phyloP scores from a whole-genome alignment of 2,888 invertebrate genomes.

The Xestia ashworthii region DNA sequence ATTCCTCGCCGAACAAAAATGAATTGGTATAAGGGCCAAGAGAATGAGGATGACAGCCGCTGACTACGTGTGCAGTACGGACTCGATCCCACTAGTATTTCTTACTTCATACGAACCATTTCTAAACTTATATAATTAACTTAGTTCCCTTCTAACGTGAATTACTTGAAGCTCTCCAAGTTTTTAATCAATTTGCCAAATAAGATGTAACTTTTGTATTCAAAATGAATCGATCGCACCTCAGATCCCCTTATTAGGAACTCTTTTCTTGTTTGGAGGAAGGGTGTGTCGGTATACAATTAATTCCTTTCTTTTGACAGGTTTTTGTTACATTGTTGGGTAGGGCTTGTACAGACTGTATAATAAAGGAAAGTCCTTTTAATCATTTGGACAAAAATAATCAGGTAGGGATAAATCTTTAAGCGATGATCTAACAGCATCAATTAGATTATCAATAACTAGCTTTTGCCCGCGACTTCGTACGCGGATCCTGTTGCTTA shows the following conservation, averaged over 20 bases:
- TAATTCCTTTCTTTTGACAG: slow-evolving; percentile 28
- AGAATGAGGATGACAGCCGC: too few species aligned
- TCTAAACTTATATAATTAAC: slow-evolving; percentile 43
- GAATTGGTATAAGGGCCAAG: too few species aligned
- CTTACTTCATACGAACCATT: slow-evolving; percentile 8
- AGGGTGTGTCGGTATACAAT: slow-evolving; percentile 8
- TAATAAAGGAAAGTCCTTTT: not conserved
- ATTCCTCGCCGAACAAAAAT: too few species aligned
- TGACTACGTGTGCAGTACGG: too few species aligned
- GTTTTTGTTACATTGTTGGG: slow-evolving; percentile 18
- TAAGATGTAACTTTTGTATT: slow-evolving; percentile 35
- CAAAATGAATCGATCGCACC: slow-evolving; percentile 45
- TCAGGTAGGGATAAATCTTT: not conserved
- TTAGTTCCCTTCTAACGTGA: slow-evolving; percentile 31
- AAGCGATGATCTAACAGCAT: not conserved
- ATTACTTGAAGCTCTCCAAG: slow-evolving; percentile 23
- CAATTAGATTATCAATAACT: too few species aligned
- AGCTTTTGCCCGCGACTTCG: too few species aligned
- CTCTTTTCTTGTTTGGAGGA: not conserved
- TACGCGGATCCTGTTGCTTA: too few species aligned
- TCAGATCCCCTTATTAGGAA: slow-evolving; percentile 24
- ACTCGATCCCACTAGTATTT: slow-evolving; percentile 13
- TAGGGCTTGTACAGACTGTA: not conserved
- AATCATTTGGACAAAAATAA: not conserved
- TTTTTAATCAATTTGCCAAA: slow-evolving; percentile 55